These are phyloP conservation scores for Bombus breviceps DNA, from an alignment of 1,140 invertebrate species.

Conservation along the genomic window DNA sequence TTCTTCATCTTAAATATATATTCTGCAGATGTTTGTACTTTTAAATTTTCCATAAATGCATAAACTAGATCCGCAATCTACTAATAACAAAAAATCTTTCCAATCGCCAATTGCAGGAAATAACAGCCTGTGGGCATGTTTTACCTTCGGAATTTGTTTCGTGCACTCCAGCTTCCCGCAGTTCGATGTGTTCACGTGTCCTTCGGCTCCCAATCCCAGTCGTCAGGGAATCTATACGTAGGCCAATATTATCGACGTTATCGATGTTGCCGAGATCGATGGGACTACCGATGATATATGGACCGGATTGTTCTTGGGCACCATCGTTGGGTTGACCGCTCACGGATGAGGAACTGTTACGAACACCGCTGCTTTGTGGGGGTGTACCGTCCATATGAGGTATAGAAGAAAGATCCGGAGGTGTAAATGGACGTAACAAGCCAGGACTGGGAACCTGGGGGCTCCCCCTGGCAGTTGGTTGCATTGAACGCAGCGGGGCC, in stretches of 20 bases:
- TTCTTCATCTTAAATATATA: no score
- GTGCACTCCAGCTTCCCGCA: conserved; percentile 70
- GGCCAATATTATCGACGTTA: conserved; percentile 79
- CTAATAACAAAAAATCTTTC: neutral
- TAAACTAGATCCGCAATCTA: no score
- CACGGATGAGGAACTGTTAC: conserved; percentile 33
- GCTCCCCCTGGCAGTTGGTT: conserved; percentile 76
- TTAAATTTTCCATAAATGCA: no score
- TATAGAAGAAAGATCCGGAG: conserved; percentile 79
- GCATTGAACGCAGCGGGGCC: conserved; percentile 79
- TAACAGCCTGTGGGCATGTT: neutral
- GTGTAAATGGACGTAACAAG: conserved; percentile 76
- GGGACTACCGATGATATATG: conserved; percentile 80
- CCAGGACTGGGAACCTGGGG: conserved; percentile 73
- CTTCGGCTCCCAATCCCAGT: conserved; percentile 61
- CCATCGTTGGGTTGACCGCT: conserved; percentile 60
- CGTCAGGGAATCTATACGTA: conserved; percentile 65
- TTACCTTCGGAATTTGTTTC: conserved; percentile 61
- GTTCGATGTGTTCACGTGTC: conserved; percentile 78
- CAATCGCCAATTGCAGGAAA: neutral
- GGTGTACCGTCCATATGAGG: conserved; percentile 81
- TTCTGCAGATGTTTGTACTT: no score
- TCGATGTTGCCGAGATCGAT: conserved; percentile 80
- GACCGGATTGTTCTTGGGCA: conserved; percentile 65
- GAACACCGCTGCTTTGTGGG: conserved; percentile 43